A percentile compares a stretch with the other conserved stretches of the same genome.
Evolutionary conservation across 2,797 vertebrate genomes (phyloP).

Genomic region (Lates japonicus): DNA sequence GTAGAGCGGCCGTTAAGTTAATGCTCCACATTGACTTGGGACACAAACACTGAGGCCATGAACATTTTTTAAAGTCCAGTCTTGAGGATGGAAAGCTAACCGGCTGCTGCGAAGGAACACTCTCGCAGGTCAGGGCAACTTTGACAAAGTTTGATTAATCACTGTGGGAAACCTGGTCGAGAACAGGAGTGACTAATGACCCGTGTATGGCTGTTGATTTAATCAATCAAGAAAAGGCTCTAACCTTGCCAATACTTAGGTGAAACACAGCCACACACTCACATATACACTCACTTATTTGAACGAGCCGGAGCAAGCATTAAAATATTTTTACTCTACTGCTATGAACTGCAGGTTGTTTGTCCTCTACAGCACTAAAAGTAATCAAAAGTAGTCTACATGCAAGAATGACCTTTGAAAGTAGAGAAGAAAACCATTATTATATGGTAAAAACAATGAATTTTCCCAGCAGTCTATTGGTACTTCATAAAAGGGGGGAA

Average conservation of each 20-base stretch:
- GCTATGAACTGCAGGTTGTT: background rate
- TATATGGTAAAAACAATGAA: constrained; percentile 6
- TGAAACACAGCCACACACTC: constrained; percentile 36
- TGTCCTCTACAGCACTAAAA: background rate
- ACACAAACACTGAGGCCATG: constrained; percentile 43
- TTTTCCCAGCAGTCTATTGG: constrained; percentile 39
- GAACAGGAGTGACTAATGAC: constrained; percentile 80
- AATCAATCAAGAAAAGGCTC: constrained; percentile 80
- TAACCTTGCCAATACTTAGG: constrained; percentile 73
- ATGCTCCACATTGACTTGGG: constrained; percentile 33
- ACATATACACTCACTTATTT: constrained; percentile 8
- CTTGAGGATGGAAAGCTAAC: constrained; percentile 56
- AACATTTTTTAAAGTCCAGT: constrained; percentile 53
- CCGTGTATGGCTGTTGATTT: constrained; percentile 77
- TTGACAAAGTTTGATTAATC: constrained; percentile 82
- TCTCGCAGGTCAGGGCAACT: constrained; percentile 63
- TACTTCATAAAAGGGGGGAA: constrained; percentile 1
- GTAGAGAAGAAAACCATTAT: background rate
- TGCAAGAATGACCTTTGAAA: background rate
- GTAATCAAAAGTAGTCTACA: background rate
- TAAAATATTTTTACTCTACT: constrained; percentile 9
- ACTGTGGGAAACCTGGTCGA: constrained; percentile 73
- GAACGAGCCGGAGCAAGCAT: background rate
- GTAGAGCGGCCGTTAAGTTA: constrained; percentile 33
- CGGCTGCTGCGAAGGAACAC: constrained; percentile 53